Base-by-base conservation (phyloP, 2,113 vertebrate genomes). In the Larimichthys polyactis region DNA sequence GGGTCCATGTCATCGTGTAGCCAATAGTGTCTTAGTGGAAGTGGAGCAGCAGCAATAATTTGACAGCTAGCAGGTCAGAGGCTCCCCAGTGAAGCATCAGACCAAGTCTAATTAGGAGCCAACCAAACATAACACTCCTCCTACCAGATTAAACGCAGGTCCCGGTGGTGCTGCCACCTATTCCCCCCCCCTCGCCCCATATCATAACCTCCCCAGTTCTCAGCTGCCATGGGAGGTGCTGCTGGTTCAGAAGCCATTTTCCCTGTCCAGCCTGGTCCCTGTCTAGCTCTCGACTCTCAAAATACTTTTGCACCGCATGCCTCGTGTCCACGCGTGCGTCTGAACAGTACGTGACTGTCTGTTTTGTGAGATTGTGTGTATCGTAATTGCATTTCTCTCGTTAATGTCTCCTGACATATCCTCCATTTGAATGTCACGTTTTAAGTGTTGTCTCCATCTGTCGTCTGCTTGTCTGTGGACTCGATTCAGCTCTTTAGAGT, bases 61-160 rank as follows among this genome's bases (percentile, higher is more conserved):
- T 92, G 90, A 92, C 86, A 87, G 90, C 85, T 79, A 90, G 68
- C 84, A 81, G 90, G 90, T 92, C 91, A 91, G 82, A 84, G 70
- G 87, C 90, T 92, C 91, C 90, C 92, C 76, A 90, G 92, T 90
- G 91, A 90, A 90, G 87, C 87, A 83, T 79, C 84, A 78, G 87
- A 87, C 82, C 81, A 79, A 81, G 82, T 91, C 90, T 91, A 93
- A 93, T 92, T 91, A 92, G 87, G 85, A 89, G 78, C 75, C 94
- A 95, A 94, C 94, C 91, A 90, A 91, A 91, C 84, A 80, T 83
- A 84, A 83, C 95, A 95, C 95, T 96, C 94, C 96, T 96, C 95
- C 94, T 96, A 65, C 79, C 57, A 84, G 82, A 86, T 84, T 86
- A 88, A 82, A 88, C 51, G 4, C 51, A 54, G 73, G 72, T 27